Base-by-base conservation (phyloP, 2,888 invertebrate genomes). In the Scaptomyza polygonia region DNA sequence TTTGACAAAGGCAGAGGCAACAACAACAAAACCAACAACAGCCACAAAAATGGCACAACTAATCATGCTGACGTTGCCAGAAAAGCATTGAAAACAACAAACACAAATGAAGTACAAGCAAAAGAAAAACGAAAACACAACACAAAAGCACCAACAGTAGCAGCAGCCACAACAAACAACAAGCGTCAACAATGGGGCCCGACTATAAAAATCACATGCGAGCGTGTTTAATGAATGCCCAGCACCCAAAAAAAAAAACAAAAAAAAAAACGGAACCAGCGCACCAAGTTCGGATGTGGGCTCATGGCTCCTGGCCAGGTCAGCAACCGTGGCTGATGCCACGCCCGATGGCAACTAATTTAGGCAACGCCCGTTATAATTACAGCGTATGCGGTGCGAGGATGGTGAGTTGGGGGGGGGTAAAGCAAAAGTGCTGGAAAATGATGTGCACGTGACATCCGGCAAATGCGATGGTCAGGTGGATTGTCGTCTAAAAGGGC, bases 401-500 rank as follows among this genome's bases (percentile, higher is more conserved):
- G 25, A 30, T 49, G 59, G 45, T 39, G 51, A 48, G 51, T n/a
- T n/a, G n/a, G n/a, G 65, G 66, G n/a, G 3, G 36, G 14, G 16
- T 1, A 4, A 16, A 68, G 67, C 65, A 84, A 81, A 81, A 78
- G 65, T 83, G 79, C 68, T 83, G 77, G 79, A 86, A 84, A 86
- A 86, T 86, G 74, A 79, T 79, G 79, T 77, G 86, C 77, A 77
- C 84, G 84, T 84, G 86, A 86, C 84, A 81, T 79, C 86, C 81
- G 79, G 75, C 25, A 21, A 39, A 27, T 49, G 44, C 52, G 44
- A 21, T 39, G 62, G 39, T 14, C 49, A 54, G 53, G n/a, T 49
- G 25, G 25, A 48, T 53, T 18, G 34, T 21, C 18, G 40, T 30
- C 57, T 53, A 66, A 25, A 44, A 53, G 42, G 45, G 25, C 34